Evolutionary conservation across 2,888 invertebrate genomes (phyloP).

Genomic region (Philopedon plagiatum): DNA sequence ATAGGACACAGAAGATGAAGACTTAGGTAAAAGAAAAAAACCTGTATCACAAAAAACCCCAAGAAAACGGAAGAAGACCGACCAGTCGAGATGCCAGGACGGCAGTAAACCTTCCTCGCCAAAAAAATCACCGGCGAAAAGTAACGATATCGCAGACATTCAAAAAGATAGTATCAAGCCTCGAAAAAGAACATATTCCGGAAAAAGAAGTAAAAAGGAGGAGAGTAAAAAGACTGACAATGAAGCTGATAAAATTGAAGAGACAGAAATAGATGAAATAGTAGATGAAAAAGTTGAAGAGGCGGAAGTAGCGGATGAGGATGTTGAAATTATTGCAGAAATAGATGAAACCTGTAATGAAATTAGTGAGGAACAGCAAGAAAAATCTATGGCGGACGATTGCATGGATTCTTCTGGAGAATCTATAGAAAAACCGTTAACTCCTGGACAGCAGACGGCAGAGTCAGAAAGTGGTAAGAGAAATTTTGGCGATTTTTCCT

Average conservation of each 20-base stretch:
- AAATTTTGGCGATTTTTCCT: not conserved
- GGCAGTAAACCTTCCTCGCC: conserved; percentile 22
- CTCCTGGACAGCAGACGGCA: conserved; percentile 64
- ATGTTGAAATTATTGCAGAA: conserved; percentile 27
- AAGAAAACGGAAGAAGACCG: conserved; percentile 49
- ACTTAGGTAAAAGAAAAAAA: conserved; percentile 58
- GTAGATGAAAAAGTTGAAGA: not conserved
- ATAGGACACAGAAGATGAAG: conserved; percentile 64
- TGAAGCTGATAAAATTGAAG: conserved; percentile 8
- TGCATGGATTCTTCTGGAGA: conserved; percentile 49
- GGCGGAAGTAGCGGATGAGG: conserved; percentile 16
- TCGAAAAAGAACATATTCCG: conserved; percentile 51
- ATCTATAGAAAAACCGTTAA: conserved; percentile 51
- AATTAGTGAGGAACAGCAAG: conserved; percentile 21
- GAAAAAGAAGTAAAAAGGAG: conserved; percentile 47
- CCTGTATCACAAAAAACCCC: conserved; percentile 47
- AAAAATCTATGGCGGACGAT: conserved; percentile 35
- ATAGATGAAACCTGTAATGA: conserved; percentile 40
- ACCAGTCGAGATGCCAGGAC: conserved; percentile 20
- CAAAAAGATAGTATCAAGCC: conserved; percentile 51
- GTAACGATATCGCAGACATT: conserved; percentile 25
- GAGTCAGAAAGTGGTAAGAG: conserved; percentile 66
- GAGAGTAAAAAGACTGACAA: conserved; percentile 28
- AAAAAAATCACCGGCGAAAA: conserved; percentile 45
- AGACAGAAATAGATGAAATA: not conserved